These are phyloP conservation scores for Bos indicus DNA, from an alignment of 2,113 vertebrate species.

Conservation along the genomic window DNA sequence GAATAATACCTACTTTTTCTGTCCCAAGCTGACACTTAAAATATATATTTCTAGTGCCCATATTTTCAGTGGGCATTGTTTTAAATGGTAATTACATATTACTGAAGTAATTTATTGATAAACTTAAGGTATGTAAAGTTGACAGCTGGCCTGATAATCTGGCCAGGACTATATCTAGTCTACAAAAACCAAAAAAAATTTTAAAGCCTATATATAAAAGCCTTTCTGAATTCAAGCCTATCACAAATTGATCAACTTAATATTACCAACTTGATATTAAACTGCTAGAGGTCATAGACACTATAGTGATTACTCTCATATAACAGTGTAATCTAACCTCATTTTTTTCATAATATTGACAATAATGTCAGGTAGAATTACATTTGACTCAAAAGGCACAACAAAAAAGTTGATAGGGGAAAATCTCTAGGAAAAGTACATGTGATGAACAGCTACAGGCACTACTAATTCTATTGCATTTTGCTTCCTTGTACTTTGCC, in stretches of 20 bases:
- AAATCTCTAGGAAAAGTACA: constrained; percentile 22
- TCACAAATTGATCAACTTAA: not conserved
- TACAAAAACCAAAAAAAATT: not conserved
- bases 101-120: not conserved
- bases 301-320: not conserved
- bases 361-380: not conserved
- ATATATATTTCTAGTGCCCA: not conserved
- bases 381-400: not conserved
- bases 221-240: not conserved
- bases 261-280: not conserved
- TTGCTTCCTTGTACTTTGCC: not conserved
- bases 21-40: not conserved
- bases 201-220: not conserved
- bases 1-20: not conserved
- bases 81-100: not conserved
- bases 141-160: not conserved
- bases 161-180: not conserved
- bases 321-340: not conserved
- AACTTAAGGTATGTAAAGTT: not conserved
- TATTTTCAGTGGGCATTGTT: not conserved
- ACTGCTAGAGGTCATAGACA: not conserved
- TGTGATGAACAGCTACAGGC: not conserved
- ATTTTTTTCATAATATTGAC: not conserved
- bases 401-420: not conserved
- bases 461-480: not conserved